Conservation (phyloP, 2,797 vertebrate genomes). For the Sebastes vulpes region DNA sequence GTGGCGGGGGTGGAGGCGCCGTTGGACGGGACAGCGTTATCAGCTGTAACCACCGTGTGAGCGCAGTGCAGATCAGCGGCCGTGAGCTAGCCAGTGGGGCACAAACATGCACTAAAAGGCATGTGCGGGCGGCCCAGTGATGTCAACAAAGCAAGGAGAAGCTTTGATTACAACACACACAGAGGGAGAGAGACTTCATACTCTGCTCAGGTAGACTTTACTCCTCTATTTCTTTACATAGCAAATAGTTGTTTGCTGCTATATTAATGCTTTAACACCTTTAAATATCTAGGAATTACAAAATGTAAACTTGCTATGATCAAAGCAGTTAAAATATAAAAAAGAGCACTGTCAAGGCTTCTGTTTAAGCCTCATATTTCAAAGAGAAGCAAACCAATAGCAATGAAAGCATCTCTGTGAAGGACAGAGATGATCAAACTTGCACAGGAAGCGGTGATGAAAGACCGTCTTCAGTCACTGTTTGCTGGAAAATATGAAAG, state of each 20-base stretch:
- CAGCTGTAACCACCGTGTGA: not conserved
- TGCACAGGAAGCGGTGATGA: not conserved
- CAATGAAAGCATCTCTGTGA: not conserved
- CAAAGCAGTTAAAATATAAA: not conserved
- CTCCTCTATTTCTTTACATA: not conserved
- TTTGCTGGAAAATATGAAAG: not conserved
- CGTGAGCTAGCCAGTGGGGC: too few species aligned
- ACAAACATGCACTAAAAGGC: too few species aligned
- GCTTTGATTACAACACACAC: not conserved
- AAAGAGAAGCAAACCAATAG: not conserved
- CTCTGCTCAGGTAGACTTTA: not conserved
- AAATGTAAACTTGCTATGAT: not conserved
- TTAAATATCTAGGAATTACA: not conserved
- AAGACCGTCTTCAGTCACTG: not conserved
- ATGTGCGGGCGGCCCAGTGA: too few species aligned
- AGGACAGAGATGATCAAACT: not conserved
- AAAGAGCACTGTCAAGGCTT: not conserved
- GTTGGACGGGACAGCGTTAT: accelerated
- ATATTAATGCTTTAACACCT: not conserved
- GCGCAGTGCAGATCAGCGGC: too few species aligned
- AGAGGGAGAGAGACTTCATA: not conserved
- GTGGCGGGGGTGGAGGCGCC: too few species aligned
- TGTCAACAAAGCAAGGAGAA: not conserved
- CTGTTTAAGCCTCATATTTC: not conserved
- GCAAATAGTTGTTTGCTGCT: not conserved